These are phyloP conservation scores for Carcina quercana DNA, from an alignment of 2,888 invertebrate species.

Conservation along the genomic window DNA sequence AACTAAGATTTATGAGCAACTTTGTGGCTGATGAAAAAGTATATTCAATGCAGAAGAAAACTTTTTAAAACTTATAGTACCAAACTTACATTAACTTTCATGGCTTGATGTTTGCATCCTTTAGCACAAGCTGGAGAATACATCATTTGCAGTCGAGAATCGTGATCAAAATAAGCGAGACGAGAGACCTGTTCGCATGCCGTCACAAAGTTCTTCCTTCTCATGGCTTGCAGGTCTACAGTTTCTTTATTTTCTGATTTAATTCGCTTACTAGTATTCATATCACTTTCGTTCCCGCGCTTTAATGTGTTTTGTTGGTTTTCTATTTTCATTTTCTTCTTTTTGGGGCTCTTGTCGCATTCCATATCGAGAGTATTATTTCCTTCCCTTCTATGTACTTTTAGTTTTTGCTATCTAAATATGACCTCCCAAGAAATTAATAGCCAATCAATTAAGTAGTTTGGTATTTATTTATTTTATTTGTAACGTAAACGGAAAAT, in stretches of 20 bases:
- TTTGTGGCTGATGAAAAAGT: too few relatives aligned
- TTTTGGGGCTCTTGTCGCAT: slow-evolving; percentile 30
- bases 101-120: slow-evolving; percentile 34
- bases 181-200: slow-evolving; percentile 54
- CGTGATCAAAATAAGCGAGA: slow-evolving; percentile 39
- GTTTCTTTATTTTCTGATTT: slow-evolving; percentile 25
- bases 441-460: too few relatives aligned
- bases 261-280: slow-evolving; percentile 27
- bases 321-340: slow-evolving; percentile 30
- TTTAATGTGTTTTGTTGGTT: slow-evolving; percentile 16
- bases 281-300: slow-evolving; percentile 23
- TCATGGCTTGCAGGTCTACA: slow-evolving; percentile 30
- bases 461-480: too few relatives aligned
- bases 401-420: background rate
- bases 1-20: too few relatives aligned
- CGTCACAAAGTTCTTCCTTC: slow-evolving; percentile 47
- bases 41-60: too few relatives aligned
- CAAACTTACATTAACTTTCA: slow-evolving; percentile 30
- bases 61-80: too few relatives aligned
- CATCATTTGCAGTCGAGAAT: slow-evolving; percentile 37
- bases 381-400: background rate
- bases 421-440: too few relatives aligned
- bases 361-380: background rate
- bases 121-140: slow-evolving; percentile 44
- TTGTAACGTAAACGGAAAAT: too few relatives aligned